Evolutionary conservation across 2,888 invertebrate species (phyloP).

Genomic region (Anaspis maculata): DNA sequence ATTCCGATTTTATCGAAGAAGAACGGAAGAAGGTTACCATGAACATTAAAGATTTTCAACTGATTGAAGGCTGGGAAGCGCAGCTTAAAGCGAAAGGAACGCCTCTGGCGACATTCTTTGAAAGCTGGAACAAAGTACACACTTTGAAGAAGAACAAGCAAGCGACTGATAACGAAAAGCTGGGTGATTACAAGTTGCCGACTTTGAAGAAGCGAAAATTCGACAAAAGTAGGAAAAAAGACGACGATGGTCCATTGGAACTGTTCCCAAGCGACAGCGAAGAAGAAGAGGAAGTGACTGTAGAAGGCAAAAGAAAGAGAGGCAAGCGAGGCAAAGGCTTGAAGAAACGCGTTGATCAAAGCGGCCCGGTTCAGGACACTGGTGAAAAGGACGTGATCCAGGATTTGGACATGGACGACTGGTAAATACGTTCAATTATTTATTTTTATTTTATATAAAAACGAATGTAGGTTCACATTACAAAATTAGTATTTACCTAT

Average conservation of each 20-base stretch:
- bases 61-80: slow-evolving; percentile 71
- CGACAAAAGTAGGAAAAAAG: slow-evolving; percentile 39
- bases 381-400: slow-evolving; percentile 54
- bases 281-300: slow-evolving; percentile 44
- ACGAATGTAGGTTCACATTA: slow-evolving; percentile 5
- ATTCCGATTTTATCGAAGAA: slow-evolving; percentile 65
- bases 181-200: slow-evolving; percentile 61
- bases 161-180: slow-evolving; percentile 61
- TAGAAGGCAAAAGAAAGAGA: slow-evolving; percentile 34
- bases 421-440: slow-evolving; percentile 41
- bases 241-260: slow-evolving; percentile 46
- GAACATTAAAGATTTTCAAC: slow-evolving; percentile 57
- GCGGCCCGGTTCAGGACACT: slow-evolving; percentile 31
- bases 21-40: slow-evolving; percentile 63
- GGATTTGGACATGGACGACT: slow-evolving; percentile 63
- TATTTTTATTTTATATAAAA: slow-evolving; percentile 14
- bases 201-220: slow-evolving; percentile 52
- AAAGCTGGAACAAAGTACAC: slow-evolving; percentile 65
- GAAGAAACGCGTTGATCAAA: slow-evolving; percentile 32
- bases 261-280: slow-evolving; percentile 68
- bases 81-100: slow-evolving; percentile 62
- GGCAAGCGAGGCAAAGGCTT: slow-evolving; percentile 38
- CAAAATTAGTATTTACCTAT: slow-evolving; percentile 12
- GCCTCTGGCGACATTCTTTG: slow-evolving; percentile 63
- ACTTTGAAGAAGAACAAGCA: slow-evolving; percentile 65